Percentiles rank a stretch among this genome's conserved stretches.
phyloP scores from a whole-genome alignment of 2,797 vertebrate genomes.

The Zenarchopterus dispar region DNA sequence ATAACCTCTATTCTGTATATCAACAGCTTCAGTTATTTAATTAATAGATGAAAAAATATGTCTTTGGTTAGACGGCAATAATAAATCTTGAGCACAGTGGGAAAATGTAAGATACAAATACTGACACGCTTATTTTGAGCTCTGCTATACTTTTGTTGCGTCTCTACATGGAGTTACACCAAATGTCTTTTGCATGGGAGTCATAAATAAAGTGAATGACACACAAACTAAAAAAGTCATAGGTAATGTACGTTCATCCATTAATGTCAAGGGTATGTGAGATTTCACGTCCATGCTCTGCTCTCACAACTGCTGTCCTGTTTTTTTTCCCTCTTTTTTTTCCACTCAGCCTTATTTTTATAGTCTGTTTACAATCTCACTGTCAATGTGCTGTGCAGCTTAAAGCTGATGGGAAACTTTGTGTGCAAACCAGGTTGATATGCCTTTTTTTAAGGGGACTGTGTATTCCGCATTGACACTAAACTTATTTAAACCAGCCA shows the following conservation, averaged over 20 bases:
- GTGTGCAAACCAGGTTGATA: no score
- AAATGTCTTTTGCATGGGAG: slow-evolving; percentile 23
- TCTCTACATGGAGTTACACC: slow-evolving; percentile 1
- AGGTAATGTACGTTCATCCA: slow-evolving; percentile 23
- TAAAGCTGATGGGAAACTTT: not conserved
- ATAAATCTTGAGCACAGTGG: no score
- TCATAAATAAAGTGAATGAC: slow-evolving; percentile 20
- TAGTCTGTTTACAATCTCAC: slow-evolving; percentile 3
- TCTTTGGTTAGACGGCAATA: no score
- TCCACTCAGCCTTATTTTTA: slow-evolving; percentile 17
- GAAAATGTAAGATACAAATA: no score
- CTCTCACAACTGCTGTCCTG: slow-evolving; percentile 43
- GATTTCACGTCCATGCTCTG: slow-evolving; percentile 69
- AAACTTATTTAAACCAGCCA: not conserved
- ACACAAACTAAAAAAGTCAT: slow-evolving; percentile 28
- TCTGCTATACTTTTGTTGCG: slow-evolving; percentile 12
- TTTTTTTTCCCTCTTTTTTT: slow-evolving; percentile 18
- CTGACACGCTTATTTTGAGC: slow-evolving; percentile 8
- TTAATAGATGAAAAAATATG: not conserved
- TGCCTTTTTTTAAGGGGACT: not conserved
- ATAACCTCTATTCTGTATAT: slow-evolving; percentile 1
- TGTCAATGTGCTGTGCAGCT: not conserved
- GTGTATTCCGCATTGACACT: not conserved
- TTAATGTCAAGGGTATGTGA: slow-evolving; percentile 65
- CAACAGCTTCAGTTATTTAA: not conserved